Percentiles rank a stretch among this genome's conserved stretches.
Conservation (phyloP, 2,888 invertebrate genomes). For the Crematogaster levior region DNA sequence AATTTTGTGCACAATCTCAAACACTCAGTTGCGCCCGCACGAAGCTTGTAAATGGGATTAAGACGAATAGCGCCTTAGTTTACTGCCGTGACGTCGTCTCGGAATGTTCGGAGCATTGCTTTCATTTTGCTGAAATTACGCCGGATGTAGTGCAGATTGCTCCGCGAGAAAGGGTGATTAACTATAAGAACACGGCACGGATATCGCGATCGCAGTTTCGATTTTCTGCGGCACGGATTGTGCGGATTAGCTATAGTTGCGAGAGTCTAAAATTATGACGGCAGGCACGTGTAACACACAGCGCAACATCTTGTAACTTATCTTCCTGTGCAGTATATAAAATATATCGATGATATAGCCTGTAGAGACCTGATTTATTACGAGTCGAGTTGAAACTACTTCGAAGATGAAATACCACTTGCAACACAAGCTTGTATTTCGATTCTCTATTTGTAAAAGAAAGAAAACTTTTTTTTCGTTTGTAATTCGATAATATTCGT, state of each 20-base stretch:
- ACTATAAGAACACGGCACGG: constrained; percentile 7
- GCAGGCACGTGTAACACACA: background rate
- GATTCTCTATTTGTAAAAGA: background rate
- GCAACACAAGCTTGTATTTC: background rate
- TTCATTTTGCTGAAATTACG: constrained; percentile 41
- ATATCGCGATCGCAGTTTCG: constrained; percentile 28
- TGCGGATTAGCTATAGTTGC: constrained; percentile 21
- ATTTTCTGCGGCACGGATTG: background rate
- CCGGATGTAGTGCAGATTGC: constrained; percentile 33
- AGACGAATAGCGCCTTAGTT: constrained; percentile 47
- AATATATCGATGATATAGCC: constrained; percentile 28
- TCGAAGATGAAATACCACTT: constrained; percentile 25
- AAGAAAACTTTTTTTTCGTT: background rate
- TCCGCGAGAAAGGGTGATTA: constrained; percentile 24
- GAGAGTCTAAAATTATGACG: constrained; percentile 24
- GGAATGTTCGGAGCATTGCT: constrained; percentile 6
- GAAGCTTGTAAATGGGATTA: constrained; percentile 37
- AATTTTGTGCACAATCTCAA: constrained; percentile 23
- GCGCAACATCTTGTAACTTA: constrained; percentile 37
- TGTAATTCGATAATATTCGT: background rate
- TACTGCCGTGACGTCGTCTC: constrained; percentile 6
- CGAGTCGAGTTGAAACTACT: constrained; percentile 18
- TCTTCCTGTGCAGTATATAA: constrained; percentile 11
- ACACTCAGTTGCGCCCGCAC: background rate
- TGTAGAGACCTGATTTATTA: constrained; percentile 25